These are phyloP conservation scores for Labia minor DNA, from an alignment of 2,888 invertebrate species.

Conservation along the genomic window DNA sequence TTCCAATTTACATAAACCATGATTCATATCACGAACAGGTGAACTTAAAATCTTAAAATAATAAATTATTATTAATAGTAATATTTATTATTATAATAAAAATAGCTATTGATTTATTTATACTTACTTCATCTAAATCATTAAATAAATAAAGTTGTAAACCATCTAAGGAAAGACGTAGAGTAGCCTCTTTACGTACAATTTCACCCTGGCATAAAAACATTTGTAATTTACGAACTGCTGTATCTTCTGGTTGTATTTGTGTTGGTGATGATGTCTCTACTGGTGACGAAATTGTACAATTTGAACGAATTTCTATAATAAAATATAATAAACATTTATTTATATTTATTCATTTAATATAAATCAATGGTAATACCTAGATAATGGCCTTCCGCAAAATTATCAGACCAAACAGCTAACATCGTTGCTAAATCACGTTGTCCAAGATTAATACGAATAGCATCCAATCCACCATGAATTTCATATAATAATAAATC, in stretches of 20 bases:
- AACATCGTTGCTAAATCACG: constrained; percentile 61
- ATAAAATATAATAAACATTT: no score
- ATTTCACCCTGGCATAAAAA: constrained; percentile 61
- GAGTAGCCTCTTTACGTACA: constrained; percentile 47
- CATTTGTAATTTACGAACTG: constrained; percentile 58
- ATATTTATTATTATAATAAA: background rate
- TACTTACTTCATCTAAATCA: constrained; percentile 57
- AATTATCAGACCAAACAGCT: constrained; percentile 60
- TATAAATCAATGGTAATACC: constrained; percentile 34
- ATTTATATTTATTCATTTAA: constrained; percentile 13
- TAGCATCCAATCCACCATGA: constrained; percentile 52
- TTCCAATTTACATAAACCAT: constrained; percentile 56
- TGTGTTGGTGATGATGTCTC: constrained; percentile 31
- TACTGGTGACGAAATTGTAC: constrained; percentile 34
- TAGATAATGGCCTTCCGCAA: constrained; percentile 48
- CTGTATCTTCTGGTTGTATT: constrained; percentile 37
- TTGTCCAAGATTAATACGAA: constrained; percentile 60
- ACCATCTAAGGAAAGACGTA: constrained; percentile 53
- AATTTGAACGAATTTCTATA: constrained; percentile 32
- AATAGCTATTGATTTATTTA: background rate
- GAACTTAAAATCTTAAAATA: constrained; percentile 47
- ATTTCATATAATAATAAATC: constrained; percentile 48
- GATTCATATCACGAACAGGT: constrained; percentile 59
- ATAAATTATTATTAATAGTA: constrained; percentile 13
- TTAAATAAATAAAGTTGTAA: constrained; percentile 58